Base-by-base conservation (phyloP, 2,113 vertebrate species). In the Antechinus stuartii region DNA sequence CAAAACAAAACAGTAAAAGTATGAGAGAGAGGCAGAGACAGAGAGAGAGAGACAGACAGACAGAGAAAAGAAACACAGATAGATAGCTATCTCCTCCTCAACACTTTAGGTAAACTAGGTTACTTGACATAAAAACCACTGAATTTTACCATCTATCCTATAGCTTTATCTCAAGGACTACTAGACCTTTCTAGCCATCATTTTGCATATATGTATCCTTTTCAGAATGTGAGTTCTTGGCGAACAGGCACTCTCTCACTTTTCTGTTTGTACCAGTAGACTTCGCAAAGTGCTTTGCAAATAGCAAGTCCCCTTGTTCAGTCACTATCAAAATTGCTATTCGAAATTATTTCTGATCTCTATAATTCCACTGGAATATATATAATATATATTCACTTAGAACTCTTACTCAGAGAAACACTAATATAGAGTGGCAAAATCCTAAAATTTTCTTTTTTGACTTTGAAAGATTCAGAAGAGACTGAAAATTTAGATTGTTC, bases 271-370 rank as follows among this genome's bases (percentile, higher is more conserved):
- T 12, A 61, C 30, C 57, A 35, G 11, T 68, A 68, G 12, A 12
- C 12, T 68, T 68, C 16, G 11, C 27, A 30, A 61, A 61, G 30
- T 35, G 0, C 61, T 68, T 68, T 68, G 61, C 30, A 35, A 68
- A 68, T 68, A 68, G 16, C 35, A 76, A 42, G 35, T 76, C 68
- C 16, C 3, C 14, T 76, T 76, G 2, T 76, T n/a, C 14, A n/a
- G 22, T 76, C 6, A 42, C 1, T 95, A 22, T 19, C 56, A 56
- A 96, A 95, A 94, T 7, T 92, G 2, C 11, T 95, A 9, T 92
- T 96, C 54, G 76, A 96, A 94, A 61, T 93, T 92, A 94, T 94
- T 95, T 95, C n/a, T 92, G 30, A 93, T 95, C 19, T 84, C 96
- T 84, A 95, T 11, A 35, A 52, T 95, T 26, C 94, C 56, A 27